Conservation (phyloP, 2,888 invertebrate species). For the Euphydryas editha region DNA sequence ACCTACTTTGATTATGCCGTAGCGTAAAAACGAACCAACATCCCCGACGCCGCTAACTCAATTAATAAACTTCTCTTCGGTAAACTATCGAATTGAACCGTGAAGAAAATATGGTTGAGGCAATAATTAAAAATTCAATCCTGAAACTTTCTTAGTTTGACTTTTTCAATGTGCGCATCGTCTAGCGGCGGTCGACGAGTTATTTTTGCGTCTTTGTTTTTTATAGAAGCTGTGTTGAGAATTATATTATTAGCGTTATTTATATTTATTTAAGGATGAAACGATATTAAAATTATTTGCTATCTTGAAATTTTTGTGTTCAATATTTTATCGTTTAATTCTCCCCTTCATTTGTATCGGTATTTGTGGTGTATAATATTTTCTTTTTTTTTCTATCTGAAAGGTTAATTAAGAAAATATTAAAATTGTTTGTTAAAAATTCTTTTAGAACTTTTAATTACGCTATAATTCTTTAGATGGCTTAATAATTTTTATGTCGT, state of each 20-base stretch:
- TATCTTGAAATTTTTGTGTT: background rate
- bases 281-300: background rate
- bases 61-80: conserved; percentile 65
- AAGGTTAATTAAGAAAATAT: too few relatives aligned
- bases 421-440: too few relatives aligned
- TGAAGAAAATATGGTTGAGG: conserved; percentile 38
- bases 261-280: background rate
- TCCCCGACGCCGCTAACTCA: conserved; percentile 61
- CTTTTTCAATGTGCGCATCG: conserved; percentile 34
- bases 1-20: conserved; percentile 64
- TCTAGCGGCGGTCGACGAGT: conserved; percentile 16
- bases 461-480: too few relatives aligned
- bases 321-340: too few relatives aligned
- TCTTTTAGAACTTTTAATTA: too few relatives aligned
- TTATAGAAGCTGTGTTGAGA: background rate
- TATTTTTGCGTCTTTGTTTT: conserved; percentile 7
- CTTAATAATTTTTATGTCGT: too few relatives aligned
- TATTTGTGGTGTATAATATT: too few relatives aligned
- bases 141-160: conserved; percentile 33
- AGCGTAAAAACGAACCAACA: conserved; percentile 68
- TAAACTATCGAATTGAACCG: conserved; percentile 50
- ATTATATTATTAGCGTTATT: conserved; percentile 1
- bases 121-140: conserved; percentile 40
- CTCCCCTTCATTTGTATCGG: too few relatives aligned
- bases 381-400: too few relatives aligned